Conservation (phyloP, 2,113 vertebrate genomes). For the Thamnophis sirtalis region DNA sequence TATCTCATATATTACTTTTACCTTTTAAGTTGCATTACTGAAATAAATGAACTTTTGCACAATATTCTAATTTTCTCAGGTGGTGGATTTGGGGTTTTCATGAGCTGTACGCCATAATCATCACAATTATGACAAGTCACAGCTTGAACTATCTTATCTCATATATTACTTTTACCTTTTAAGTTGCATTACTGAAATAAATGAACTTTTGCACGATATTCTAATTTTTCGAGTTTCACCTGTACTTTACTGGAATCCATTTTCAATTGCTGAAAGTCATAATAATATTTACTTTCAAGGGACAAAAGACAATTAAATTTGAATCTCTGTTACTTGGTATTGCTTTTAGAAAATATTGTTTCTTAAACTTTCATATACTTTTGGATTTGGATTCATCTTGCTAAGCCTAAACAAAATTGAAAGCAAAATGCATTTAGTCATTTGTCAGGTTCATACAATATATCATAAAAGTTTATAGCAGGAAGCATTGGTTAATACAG, state of each 20-base stretch:
- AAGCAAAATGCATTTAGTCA: constrained; percentile 70
- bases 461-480: constrained; percentile 39
- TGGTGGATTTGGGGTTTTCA: too few species aligned
- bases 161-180: too few species aligned
- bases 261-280: constrained; percentile 65
- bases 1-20: too few species aligned
- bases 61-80: too few species aligned
- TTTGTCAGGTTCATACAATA: constrained; percentile 61
- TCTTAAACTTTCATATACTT: constrained; percentile 71
- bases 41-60: too few species aligned
- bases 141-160: too few species aligned
- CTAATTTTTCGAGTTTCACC: too few species aligned
- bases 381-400: constrained; percentile 72
- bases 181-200: too few species aligned
- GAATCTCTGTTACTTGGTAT: constrained; percentile 59
- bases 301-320: constrained; percentile 66
- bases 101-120: too few species aligned
- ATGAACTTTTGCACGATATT: too few species aligned
- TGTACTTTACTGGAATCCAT: constrained; percentile 40
- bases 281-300: constrained; percentile 67
- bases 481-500: constrained; percentile 47
- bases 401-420: constrained; percentile 71
- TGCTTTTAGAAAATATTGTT: constrained; percentile 69
- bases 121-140: too few species aligned
- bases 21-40: too few species aligned